Evolutionary conservation across 2,797 vertebrate species (phyloP).

Genomic region (Eidolon dupreanum): DNA sequence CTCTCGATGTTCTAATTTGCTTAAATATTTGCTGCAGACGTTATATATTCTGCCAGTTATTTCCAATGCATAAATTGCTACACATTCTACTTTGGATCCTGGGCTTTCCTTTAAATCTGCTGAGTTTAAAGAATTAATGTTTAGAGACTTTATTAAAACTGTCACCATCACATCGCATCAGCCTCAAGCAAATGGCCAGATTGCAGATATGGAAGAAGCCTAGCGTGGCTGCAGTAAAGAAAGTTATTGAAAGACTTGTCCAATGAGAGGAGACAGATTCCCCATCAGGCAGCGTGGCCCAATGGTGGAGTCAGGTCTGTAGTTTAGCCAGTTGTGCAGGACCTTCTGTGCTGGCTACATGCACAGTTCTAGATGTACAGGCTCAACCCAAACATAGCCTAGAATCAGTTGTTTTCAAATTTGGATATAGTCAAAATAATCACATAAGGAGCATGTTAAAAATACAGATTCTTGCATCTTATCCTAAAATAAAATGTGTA

Average conservation of each 20-base stretch:
- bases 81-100: neutral
- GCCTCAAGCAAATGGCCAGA: neutral
- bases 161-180: neutral
- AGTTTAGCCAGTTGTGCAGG: neutral
- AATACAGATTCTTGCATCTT: neutral
- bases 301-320: neutral
- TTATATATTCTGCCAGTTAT: neutral
- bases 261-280: neutral
- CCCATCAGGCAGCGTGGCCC: neutral
- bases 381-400: neutral
- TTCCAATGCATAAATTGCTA: neutral
- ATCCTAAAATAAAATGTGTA: neutral
- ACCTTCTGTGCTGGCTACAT: neutral
- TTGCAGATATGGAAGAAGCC: neutral
- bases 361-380: neutral
- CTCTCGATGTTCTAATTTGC: neutral
- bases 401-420: neutral
- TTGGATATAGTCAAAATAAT: neutral
- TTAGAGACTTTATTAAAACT: conserved; percentile 24
- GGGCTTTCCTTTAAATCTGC: neutral
- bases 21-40: conserved; percentile 10
- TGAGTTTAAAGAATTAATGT: conserved; percentile 38
- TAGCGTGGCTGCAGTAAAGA: neutral
- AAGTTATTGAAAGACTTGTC: neutral
- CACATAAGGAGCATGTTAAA: neutral